A percentile compares a stretch with the other conserved stretches of the same genome.
Conservation (phyloP, 2,797 vertebrate genomes). For the Darevskia mixta region DNA sequence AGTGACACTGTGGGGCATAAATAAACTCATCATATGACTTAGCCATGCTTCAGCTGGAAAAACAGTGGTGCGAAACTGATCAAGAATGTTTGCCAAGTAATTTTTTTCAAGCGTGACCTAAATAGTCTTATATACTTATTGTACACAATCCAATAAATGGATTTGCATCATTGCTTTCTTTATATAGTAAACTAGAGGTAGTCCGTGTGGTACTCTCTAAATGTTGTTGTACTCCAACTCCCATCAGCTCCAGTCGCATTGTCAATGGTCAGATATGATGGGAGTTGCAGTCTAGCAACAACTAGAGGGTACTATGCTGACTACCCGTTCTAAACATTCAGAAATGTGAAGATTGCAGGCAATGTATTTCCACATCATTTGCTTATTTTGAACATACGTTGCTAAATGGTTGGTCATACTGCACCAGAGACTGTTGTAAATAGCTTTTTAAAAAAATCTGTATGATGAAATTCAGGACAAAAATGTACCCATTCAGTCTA, state of each 20-base stretch:
- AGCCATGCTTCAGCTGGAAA: background rate
- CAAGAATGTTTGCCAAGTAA: background rate
- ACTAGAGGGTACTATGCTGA: no score
- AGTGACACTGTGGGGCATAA: background rate
- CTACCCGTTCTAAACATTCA: background rate
- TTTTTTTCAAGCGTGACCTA: background rate
- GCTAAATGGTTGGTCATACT: background rate
- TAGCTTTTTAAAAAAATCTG: conserved; percentile 22
- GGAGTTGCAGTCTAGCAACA: no score
- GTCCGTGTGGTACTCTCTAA: no score
- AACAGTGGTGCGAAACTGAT: background rate
- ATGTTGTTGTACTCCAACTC: no score
- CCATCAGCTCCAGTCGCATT: no score
- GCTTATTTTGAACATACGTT: background rate
- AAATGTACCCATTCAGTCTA: background rate
- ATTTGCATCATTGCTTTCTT: background rate
- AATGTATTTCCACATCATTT: background rate
- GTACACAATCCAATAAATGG: background rate
- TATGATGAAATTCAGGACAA: background rate
- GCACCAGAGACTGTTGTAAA: background rate
- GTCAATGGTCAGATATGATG: no score
- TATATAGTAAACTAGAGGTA: background rate
- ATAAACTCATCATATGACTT: background rate
- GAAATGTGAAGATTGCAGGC: background rate
- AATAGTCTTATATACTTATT: background rate